These are phyloP conservation scores for Cylloceria caligata DNA, from an alignment of 2,888 invertebrate genomes.

Conservation along the genomic window DNA sequence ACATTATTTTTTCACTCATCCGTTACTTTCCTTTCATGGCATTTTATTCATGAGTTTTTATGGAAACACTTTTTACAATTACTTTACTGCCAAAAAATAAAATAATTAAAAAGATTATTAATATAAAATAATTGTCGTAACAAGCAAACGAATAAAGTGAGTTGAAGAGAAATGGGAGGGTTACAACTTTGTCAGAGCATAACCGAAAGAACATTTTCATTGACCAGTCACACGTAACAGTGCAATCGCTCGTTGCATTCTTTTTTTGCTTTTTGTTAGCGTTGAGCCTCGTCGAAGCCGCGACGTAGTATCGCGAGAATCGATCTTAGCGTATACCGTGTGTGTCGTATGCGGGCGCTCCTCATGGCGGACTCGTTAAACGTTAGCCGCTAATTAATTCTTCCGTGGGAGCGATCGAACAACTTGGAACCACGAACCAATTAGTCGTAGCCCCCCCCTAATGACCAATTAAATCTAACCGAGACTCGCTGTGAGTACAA, in stretches of 20 bases:
- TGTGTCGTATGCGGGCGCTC: constrained; percentile 16
- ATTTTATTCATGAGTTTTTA: too few relatives aligned
- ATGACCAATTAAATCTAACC: constrained; percentile 50
- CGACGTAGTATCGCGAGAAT: constrained; percentile 47
- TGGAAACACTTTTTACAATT: too few relatives aligned
- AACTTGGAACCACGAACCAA: constrained; percentile 62
- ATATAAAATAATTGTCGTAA: background rate
- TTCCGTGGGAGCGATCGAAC: constrained; percentile 63
- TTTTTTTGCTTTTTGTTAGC: constrained; percentile 8
- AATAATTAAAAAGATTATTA: background rate
- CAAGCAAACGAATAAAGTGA: background rate
- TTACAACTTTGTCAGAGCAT: constrained; percentile 17
- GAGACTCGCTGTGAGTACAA: background rate
- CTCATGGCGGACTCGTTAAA: constrained; percentile 52
- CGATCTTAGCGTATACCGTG: constrained; percentile 48
- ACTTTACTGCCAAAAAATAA: background rate
- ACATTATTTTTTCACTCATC: background rate
- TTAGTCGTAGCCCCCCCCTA: constrained; percentile 53
- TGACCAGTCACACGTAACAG: constrained; percentile 33
- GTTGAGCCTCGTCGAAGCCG: constrained; percentile 27
- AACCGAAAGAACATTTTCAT: constrained; percentile 62
- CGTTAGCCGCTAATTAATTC: constrained; percentile 63
- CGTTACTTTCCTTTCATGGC: background rate
- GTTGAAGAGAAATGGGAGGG: background rate
- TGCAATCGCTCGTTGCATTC: constrained; percentile 14